phyloP scores from a whole-genome alignment of 2,113 vertebrate species.

The Fregata magnificens region DNA sequence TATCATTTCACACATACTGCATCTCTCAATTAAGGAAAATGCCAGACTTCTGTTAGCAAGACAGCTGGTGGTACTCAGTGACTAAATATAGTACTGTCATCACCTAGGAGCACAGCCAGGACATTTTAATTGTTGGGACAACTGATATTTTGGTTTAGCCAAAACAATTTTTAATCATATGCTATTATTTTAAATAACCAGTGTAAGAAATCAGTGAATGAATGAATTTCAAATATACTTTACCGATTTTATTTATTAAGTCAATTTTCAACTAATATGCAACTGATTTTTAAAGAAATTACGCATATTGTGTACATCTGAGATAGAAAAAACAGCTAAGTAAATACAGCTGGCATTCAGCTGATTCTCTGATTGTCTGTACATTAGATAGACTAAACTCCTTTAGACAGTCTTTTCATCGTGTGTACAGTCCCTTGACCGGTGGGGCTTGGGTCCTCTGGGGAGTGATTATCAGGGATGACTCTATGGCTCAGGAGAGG shows the following conservation, averaged over 20 bases:
- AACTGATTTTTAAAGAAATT: slow-evolving; percentile 18
- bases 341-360: slow-evolving; percentile 48
- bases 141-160: slow-evolving; percentile 63
- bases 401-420: neutral
- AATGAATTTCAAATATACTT: neutral
- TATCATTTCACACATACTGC: slow-evolving; percentile 70
- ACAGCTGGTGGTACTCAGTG: slow-evolving; percentile 69
- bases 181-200: slow-evolving; percentile 30
- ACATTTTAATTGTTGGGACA: slow-evolving; percentile 60
- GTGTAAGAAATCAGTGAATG: slow-evolving; percentile 21
- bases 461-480: neutral
- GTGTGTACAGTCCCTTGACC: neutral
- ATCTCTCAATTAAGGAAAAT: slow-evolving; percentile 70
- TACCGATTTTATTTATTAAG: neutral
- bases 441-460: neutral
- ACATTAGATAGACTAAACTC: neutral
- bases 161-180: slow-evolving; percentile 59
- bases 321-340: neutral
- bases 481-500: neutral
- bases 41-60: slow-evolving; percentile 70
- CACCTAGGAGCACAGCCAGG: slow-evolving; percentile 57
- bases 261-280: neutral
- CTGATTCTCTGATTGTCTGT: neutral
- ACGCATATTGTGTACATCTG: neutral
- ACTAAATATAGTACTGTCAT: slow-evolving; percentile 72